A percentile compares a stretch with the other conserved stretches of the same genome.
Conservation (phyloP, 1,140 invertebrate species). For the Heliconius hermathena region DNA sequence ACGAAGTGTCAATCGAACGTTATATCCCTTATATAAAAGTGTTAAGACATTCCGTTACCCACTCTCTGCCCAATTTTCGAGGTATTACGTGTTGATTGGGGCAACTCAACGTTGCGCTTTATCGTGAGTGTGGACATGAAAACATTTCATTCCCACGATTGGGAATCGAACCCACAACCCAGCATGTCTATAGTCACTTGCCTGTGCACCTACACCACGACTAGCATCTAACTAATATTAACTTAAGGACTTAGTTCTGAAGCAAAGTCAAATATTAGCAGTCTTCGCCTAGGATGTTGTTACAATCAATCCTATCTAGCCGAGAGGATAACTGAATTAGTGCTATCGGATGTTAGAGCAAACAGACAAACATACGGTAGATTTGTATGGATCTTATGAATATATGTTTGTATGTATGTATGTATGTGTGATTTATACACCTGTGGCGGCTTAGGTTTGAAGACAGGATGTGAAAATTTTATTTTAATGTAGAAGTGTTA, state of each 20-base stretch:
- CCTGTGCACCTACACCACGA: no score
- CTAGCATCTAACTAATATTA: neutral
- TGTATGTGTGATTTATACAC: neutral
- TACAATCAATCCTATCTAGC: neutral
- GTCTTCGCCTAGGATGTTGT: neutral
- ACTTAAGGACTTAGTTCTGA: neutral
- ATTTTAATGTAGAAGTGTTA: neutral
- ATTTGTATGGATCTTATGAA: neutral
- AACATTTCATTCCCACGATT: no score
- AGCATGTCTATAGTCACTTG: no score
- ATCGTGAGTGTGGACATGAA: no score
- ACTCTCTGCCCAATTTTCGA: no score
- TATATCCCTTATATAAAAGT: no score
- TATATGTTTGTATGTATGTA: neutral
- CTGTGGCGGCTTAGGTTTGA: neutral
- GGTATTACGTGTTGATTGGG: no score
- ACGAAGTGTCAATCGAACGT: no score
- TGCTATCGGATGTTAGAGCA: conserved; percentile 3
- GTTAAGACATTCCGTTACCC: no score
- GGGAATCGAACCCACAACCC: no score
- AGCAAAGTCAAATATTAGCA: conserved; percentile 1
- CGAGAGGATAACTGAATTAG: conserved; percentile 6
- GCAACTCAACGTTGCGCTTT: no score
- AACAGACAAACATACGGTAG: conserved; percentile 10
- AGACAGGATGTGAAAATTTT: neutral